Evolutionary conservation across 2,888 invertebrate species (phyloP).

Genomic region (Eumacrocentrus americanus): DNA sequence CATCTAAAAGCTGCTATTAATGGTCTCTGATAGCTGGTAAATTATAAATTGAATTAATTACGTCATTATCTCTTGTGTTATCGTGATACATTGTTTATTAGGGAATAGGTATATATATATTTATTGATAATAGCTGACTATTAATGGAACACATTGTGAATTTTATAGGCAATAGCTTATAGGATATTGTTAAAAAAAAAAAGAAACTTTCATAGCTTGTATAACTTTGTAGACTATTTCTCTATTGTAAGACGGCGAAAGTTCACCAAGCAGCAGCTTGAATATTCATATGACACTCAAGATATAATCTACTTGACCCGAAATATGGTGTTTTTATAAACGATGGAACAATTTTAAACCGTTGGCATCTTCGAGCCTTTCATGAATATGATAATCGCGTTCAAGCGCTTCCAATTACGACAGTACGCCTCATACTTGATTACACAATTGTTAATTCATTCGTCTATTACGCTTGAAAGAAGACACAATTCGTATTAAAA

Average conservation of each 20-base stretch:
- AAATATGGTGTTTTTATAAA: constrained; percentile 22
- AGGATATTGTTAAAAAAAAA: no score
- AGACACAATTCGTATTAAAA: background rate
- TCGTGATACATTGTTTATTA: background rate
- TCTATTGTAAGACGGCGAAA: background rate
- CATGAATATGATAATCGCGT: constrained; percentile 36
- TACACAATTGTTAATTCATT: constrained; percentile 30
- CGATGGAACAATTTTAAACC: constrained; percentile 14
- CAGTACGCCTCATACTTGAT: constrained; percentile 27
- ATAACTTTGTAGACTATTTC: background rate
- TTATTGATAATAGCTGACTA: background rate
- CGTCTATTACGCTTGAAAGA: background rate
- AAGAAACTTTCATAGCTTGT: no score
- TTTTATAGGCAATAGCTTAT: no score
- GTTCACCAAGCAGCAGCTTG: background rate
- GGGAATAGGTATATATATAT: background rate
- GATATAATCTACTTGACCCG: constrained; percentile 19
- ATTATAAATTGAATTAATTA: constrained; percentile 29
- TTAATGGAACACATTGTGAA: background rate
- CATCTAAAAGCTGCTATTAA: constrained; percentile 20
- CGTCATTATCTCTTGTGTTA: background rate
- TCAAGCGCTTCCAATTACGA: constrained; percentile 15
- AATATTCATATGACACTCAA: constrained; percentile 22
- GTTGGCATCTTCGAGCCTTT: constrained; percentile 16
- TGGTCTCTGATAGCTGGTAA: constrained; percentile 8